A percentile compares a stretch with the other conserved stretches of the same genome.
phyloP scores from a whole-genome alignment of 2,888 invertebrate species.

The Julus scanicus region DNA sequence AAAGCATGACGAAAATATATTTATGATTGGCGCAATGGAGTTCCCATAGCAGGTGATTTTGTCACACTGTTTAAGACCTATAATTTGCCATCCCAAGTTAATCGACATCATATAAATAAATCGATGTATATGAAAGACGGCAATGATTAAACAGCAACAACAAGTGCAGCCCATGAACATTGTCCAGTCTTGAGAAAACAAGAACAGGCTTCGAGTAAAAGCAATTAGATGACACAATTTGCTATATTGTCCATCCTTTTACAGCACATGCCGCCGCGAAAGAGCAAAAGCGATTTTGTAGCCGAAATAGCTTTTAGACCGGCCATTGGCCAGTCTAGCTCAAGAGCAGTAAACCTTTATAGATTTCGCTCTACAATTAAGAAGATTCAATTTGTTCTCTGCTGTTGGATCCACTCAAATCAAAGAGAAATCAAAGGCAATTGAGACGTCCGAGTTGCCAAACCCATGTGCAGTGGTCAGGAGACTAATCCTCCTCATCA shows the following conservation, averaged over 20 bases:
- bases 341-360: not conserved
- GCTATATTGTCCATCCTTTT: constrained; percentile 11
- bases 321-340: not conserved
- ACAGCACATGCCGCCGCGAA: not conserved
- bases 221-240: constrained; percentile 25
- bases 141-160: no score
- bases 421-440: constrained; percentile 37
- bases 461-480: not conserved
- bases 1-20: no score
- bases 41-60: no score
- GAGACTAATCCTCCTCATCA: not conserved
- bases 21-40: no score
- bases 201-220: not conserved
- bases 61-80: no score
- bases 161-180: no score
- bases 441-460: constrained; percentile 23
- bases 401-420: constrained; percentile 36
- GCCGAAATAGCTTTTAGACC: not conserved
- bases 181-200: not conserved
- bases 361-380: constrained; percentile 13
- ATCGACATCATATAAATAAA: no score
- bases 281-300: constrained; percentile 32
- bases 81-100: no score
- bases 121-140: no score
- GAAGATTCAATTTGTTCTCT: constrained; percentile 39